These are phyloP conservation scores for Limnephilus lunatus DNA, from an alignment of 2,888 invertebrate genomes.

Conservation along the genomic window DNA sequence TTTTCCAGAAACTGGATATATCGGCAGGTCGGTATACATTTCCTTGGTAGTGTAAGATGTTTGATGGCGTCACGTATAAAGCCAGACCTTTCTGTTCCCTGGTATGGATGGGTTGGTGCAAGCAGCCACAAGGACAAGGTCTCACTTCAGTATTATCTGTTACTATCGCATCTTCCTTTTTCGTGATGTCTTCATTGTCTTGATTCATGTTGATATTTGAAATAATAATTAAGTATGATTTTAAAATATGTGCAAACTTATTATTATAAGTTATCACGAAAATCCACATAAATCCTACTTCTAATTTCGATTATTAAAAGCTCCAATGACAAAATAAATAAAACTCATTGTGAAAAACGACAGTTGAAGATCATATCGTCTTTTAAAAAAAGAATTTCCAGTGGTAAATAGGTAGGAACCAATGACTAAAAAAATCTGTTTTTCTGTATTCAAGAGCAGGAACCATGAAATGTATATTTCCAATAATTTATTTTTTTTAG, in stretches of 20 bases:
- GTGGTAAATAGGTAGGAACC: too few species aligned
- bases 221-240: not conserved
- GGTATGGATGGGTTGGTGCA: constrained; percentile 73
- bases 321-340: too few species aligned
- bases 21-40: constrained; percentile 77
- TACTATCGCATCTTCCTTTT: not conserved
- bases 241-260: not conserved
- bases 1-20: constrained; percentile 83
- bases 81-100: constrained; percentile 73
- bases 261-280: not conserved
- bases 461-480: too few species aligned
- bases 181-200: constrained; percentile 11
- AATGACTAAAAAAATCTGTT: too few species aligned
- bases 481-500: too few species aligned
- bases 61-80: constrained; percentile 76
- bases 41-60: constrained; percentile 77
- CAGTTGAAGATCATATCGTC: not conserved
- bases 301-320: not conserved
- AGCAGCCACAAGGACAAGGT: constrained; percentile 73
- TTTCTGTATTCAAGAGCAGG: too few species aligned
- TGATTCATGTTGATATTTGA: not conserved
- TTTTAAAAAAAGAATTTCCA: not conserved
- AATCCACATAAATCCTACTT: not conserved
- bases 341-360: not conserved
- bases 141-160: not conserved